Evolutionary conservation across 2,797 vertebrate genomes (phyloP).

Genomic region (Pantherophis vulpinus): DNA sequence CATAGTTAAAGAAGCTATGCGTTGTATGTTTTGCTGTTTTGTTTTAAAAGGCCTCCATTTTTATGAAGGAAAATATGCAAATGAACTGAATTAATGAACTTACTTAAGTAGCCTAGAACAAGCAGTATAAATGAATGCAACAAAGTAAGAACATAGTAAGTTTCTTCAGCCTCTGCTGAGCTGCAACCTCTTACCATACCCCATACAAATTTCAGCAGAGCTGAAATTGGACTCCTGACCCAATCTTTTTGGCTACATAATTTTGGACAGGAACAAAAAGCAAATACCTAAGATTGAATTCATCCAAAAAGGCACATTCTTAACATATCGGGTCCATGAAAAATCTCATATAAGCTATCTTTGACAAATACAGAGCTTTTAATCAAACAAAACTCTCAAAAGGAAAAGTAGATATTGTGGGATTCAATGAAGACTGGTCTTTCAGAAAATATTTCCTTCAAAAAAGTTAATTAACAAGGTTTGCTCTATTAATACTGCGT

Average conservation of each 20-base stretch:
- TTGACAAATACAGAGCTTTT: neutral
- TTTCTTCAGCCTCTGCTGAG: neutral
- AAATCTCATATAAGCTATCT: neutral
- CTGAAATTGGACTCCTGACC: neutral
- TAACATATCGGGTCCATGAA: neutral
- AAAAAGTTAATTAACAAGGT: neutral
- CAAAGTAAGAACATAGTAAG: neutral
- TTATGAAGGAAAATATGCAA: neutral
- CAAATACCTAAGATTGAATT: neutral
- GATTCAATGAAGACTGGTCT: neutral
- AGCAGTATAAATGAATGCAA: neutral
- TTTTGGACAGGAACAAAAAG: neutral
- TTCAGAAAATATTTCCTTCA: neutral
- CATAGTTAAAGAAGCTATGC: neutral
- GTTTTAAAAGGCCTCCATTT: neutral
- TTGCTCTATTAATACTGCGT: neutral
- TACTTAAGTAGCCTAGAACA: neutral
- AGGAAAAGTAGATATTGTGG: neutral
- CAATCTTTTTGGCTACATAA: neutral
- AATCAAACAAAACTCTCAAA: neutral
- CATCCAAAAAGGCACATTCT: neutral
- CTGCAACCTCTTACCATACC: neutral
- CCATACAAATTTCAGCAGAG: neutral
- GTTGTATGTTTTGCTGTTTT: neutral
- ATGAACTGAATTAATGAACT: neutral